Evolutionary conservation across 2,113 vertebrate genomes (phyloP).

Genomic region (Callionymus lyra): DNA sequence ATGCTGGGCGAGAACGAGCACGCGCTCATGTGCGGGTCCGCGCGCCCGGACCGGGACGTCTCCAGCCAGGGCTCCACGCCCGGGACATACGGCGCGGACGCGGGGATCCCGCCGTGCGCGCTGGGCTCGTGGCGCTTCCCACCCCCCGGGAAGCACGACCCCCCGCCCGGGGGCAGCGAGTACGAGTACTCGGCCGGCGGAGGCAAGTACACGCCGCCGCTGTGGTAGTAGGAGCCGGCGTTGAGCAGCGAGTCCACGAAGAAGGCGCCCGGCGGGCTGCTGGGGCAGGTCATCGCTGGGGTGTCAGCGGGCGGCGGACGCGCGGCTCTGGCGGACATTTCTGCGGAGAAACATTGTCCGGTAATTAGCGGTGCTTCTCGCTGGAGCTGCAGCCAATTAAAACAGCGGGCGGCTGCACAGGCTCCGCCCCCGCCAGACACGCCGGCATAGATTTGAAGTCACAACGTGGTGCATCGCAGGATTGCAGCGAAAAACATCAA

Average conservation of each 20-base stretch:
- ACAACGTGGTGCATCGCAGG: conserved; percentile 22
- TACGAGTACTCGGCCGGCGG: conserved; percentile 85
- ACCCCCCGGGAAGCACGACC: conserved; percentile 86
- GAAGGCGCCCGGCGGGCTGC: conserved; percentile 88
- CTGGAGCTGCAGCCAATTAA: conserved; percentile 90
- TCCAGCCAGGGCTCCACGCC: conserved; percentile 95
- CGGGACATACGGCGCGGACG: conserved; percentile 77
- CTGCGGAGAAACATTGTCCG: conserved; percentile 99
- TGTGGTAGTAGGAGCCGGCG: conserved; percentile 81
- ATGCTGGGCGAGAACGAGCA: conserved; percentile 91
- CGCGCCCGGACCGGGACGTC: conserved; percentile 81
- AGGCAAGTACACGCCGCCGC: conserved; percentile 84
- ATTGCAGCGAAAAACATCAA: conserved; percentile 22
- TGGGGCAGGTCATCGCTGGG: conserved; percentile 97
- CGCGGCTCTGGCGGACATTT: conserved; percentile 99
- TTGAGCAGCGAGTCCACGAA: conserved; percentile 97
- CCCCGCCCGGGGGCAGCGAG: conserved; percentile 84
- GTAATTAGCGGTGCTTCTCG: conserved; percentile 96
- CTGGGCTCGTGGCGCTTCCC: conserved; percentile 84
- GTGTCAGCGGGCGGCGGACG: conserved; percentile 96
- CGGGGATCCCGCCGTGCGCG: conserved; percentile 73
- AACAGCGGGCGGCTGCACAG: conserved; percentile 72
- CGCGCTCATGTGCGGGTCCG: conserved; percentile 73
- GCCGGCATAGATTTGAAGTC: conserved; percentile 78
- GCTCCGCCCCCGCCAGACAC: conserved; percentile 85